Conservation (phyloP, 1,140 invertebrate genomes). For the Pseudomyrmex gracilis region DNA sequence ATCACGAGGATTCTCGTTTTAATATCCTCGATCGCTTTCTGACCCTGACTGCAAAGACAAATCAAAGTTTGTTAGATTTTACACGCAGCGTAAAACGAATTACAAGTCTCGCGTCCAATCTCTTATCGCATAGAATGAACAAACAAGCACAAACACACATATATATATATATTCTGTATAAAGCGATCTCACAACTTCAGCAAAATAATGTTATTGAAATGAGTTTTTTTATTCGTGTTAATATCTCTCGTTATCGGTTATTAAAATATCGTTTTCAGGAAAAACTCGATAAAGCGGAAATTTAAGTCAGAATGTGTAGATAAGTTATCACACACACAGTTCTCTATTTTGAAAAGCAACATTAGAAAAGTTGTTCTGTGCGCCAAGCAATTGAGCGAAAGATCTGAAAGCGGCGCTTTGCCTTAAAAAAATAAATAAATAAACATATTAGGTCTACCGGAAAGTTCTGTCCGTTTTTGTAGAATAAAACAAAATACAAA, state of each 20-base stretch:
- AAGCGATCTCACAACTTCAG: not conserved
- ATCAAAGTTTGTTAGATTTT: constrained; percentile 53
- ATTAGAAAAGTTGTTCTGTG: not conserved
- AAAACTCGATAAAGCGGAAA: not conserved
- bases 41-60: constrained; percentile 80
- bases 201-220: not conserved
- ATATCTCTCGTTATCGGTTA: not conserved
- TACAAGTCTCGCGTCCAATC: constrained; percentile 16
- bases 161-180: no score
- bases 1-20: constrained; percentile 80
- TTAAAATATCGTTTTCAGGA: not conserved
- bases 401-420: not conserved
- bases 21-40: constrained; percentile 83
- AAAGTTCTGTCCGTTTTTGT: no score
- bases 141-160: no score
- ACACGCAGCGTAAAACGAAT: constrained; percentile 11
- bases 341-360: not conserved
- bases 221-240: not conserved
- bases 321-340: not conserved
- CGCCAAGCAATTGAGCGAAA: not conserved
- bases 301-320: not conserved
- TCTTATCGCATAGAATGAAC: not conserved
- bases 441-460: no score
- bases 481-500: no score
- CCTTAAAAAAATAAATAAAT: not conserved